A percentile compares a stretch with the other conserved stretches of the same genome.
Conservation (phyloP, 2,797 vertebrate genomes). For the Fistularia tabacaria region DNA sequence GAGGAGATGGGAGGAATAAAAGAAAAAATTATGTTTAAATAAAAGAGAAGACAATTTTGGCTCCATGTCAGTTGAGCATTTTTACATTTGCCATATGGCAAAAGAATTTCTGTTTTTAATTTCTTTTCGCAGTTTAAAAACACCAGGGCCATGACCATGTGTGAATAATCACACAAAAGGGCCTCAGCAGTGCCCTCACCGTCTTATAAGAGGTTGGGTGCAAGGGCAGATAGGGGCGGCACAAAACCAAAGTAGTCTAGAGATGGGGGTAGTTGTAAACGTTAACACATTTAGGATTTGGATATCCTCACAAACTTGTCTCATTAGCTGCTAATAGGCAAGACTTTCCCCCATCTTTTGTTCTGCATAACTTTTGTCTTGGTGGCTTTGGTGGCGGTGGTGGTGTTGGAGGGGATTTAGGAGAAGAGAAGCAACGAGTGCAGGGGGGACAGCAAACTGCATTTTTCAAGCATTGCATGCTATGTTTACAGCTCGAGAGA, state of each 20-base stretch:
- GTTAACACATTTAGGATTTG: slow-evolving; percentile 79
- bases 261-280: slow-evolving; percentile 65
- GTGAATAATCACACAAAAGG: slow-evolving; percentile 77
- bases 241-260: slow-evolving; percentile 52
- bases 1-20: slow-evolving; percentile 23
- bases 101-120: slow-evolving; percentile 69
- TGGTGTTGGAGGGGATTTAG: not conserved
- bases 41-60: slow-evolving; percentile 24
- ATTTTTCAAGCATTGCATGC: slow-evolving; percentile 69
- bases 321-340: slow-evolving; percentile 87
- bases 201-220: slow-evolving; percentile 61
- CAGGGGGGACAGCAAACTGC: slow-evolving; percentile 55
- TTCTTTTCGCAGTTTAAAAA: slow-evolving; percentile 57
- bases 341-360: slow-evolving; percentile 73
- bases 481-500: slow-evolving; percentile 29
- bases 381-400: too few species aligned
- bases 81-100: slow-evolving; percentile 73
- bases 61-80: slow-evolving; percentile 64
- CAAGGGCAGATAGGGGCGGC: slow-evolving; percentile 67
- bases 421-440: slow-evolving; percentile 21
- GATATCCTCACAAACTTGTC: slow-evolving; percentile 80
- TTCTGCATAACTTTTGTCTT: slow-evolving; percentile 74
- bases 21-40: slow-evolving; percentile 24
- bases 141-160: slow-evolving; percentile 74
- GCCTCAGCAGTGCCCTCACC: slow-evolving; percentile 68